Conservation (phyloP, 2,113 vertebrate species). For the Lycaon pictus region DNA sequence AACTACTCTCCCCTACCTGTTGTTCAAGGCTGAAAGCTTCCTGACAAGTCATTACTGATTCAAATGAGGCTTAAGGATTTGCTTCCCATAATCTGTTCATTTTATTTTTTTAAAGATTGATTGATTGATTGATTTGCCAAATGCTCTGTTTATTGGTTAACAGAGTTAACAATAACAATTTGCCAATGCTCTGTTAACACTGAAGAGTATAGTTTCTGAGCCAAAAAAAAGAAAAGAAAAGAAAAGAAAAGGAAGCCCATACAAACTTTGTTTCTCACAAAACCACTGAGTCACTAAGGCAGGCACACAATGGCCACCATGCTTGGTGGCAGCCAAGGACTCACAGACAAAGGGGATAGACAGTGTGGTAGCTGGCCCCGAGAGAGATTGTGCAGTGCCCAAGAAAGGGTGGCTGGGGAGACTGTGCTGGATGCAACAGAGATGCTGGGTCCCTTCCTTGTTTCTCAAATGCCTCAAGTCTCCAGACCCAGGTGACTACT, state of each 20-base stretch:
- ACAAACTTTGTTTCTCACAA: slow-evolving; percentile 81
- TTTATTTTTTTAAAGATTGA: background rate
- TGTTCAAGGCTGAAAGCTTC: background rate
- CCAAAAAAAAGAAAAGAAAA: slow-evolving; percentile 76
- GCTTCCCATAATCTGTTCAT: background rate
- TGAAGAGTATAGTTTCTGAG: slow-evolving; percentile 84
- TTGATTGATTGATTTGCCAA: background rate
- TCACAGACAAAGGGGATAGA: background rate
- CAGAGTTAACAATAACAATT: too few species aligned
- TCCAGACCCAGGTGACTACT: background rate
- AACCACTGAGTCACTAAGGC: slow-evolving; percentile 86
- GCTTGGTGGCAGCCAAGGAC: slow-evolving; percentile 65
- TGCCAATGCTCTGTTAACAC: slow-evolving; percentile 85
- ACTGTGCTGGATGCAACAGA: slow-evolving; percentile 55
- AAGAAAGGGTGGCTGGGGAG: background rate
- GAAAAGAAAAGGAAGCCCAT: background rate
- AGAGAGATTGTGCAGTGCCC: slow-evolving; percentile 34
- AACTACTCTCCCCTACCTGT: rapidly evolving
- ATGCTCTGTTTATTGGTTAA: slow-evolving; percentile 86
- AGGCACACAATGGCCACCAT: slow-evolving; percentile 68
- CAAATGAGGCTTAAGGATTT: background rate
- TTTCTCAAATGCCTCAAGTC: slow-evolving; percentile 29
- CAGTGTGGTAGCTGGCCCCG: background rate
- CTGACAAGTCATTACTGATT: background rate
- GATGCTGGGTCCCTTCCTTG: background rate